Conservation (phyloP, 2,797 vertebrate species). For the Channa striata region DNA sequence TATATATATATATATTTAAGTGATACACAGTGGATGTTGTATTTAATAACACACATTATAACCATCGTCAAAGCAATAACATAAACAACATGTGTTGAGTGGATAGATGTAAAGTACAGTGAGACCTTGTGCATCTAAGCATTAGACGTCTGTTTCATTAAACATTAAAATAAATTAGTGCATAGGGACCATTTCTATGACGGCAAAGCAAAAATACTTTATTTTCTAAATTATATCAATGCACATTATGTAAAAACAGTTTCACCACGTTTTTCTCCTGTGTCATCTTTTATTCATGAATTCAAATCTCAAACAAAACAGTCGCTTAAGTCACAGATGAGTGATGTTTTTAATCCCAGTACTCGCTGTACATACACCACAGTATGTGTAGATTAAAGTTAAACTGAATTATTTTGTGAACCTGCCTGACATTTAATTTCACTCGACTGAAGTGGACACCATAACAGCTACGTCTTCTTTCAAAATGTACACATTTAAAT, state of each 20-base stretch:
- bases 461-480: not conserved
- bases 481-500: too few species aligned
- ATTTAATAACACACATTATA: not conserved
- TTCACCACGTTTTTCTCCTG: not conserved
- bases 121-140: not conserved
- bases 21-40: not conserved
- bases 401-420: not conserved
- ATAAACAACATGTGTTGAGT: not conserved
- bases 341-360: not conserved
- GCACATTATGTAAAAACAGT: not conserved
- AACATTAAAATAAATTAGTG: not conserved
- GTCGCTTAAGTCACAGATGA: not conserved
- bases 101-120: not conserved
- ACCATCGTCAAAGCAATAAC: not conserved
- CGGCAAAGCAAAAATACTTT: not conserved
- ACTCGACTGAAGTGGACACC: not conserved
- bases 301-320: constrained; percentile 3
- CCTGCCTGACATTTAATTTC: not conserved
- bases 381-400: not conserved
- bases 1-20: too few species aligned
- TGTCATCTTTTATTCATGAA: constrained; percentile 19
- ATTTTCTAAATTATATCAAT: not conserved
- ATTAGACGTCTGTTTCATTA: not conserved
- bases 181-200: not conserved
- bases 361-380: not conserved